Evolutionary conservation across 2,888 invertebrate genomes (phyloP).

Genomic region (Idaea dimidiata): DNA sequence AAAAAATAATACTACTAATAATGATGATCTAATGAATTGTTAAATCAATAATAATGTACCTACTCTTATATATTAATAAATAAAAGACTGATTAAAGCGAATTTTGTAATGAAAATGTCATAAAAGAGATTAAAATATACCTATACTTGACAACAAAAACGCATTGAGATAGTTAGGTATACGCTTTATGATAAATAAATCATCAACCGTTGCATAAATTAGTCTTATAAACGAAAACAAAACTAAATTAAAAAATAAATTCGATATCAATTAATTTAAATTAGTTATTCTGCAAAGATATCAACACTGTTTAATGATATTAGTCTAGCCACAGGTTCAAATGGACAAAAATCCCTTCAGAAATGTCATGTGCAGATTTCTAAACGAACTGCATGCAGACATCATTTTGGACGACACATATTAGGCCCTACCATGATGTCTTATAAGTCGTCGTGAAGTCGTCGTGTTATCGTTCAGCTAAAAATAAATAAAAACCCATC

Average conservation of each 20-base stretch:
- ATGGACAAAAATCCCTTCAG: too few relatives aligned
- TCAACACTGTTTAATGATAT: too few relatives aligned
- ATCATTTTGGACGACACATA: too few relatives aligned
- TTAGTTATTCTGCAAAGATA: too few relatives aligned
- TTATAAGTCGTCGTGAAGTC: too few relatives aligned
- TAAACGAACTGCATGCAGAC: too few relatives aligned
- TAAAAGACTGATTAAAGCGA: conserved; percentile 76
- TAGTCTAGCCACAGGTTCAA: too few relatives aligned
- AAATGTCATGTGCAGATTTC: too few relatives aligned
- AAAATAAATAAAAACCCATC: too few relatives aligned
- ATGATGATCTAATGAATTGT: conserved; percentile 15
- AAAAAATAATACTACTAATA: conserved; percentile 7
- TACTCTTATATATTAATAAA: conserved; percentile 14
- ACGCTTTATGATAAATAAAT: conserved; percentile 20
- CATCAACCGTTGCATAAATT: conserved; percentile 28
- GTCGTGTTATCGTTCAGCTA: too few relatives aligned
- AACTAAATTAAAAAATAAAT: neutral
- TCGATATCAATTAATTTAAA: neutral
- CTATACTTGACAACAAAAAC: conserved; percentile 33
- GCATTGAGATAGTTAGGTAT: conserved; percentile 8
- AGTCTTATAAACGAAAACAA: conserved; percentile 10
- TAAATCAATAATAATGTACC: conserved; percentile 16
- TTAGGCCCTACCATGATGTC: too few relatives aligned
- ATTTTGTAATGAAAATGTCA: conserved; percentile 53
- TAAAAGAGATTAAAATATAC: conserved; percentile 39